Evolutionary conservation across 2,888 invertebrate species (phyloP).

Genomic region (Cenopis cana): DNA sequence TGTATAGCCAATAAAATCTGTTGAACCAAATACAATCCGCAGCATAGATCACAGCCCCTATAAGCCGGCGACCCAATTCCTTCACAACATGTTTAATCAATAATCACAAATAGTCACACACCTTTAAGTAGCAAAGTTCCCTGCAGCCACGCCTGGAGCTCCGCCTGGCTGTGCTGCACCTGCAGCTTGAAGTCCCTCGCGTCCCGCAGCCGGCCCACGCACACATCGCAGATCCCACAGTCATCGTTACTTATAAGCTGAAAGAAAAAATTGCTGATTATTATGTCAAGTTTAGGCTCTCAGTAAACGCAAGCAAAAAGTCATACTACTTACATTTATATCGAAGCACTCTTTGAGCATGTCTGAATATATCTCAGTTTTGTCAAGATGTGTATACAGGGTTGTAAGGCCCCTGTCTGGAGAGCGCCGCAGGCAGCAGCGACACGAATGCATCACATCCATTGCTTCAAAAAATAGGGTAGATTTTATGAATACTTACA

Average conservation of each 20-base stretch:
- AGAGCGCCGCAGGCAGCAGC: conserved; percentile 70
- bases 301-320: neutral
- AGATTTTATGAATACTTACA: neutral
- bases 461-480: conserved; percentile 48
- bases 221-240: conserved; percentile 70
- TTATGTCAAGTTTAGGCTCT: neutral
- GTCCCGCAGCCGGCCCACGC: conserved; percentile 65
- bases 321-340: conserved; percentile 63
- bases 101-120: conserved; percentile 45
- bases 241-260: conserved; percentile 47
- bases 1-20: no score
- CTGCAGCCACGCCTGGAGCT: conserved; percentile 52
- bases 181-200: conserved; percentile 71
- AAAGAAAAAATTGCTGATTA: neutral
- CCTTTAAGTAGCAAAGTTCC: conserved; percentile 55
- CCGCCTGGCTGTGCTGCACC: conserved; percentile 65
- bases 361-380: conserved; percentile 70
- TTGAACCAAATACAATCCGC: no score
- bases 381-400: conserved; percentile 62
- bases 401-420: conserved; percentile 70
- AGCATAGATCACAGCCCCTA: no score
- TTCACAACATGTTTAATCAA: neutral
- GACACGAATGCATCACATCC: conserved; percentile 59
- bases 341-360: conserved; percentile 79
- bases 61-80: no score